These are phyloP conservation scores for Mus pahari DNA, from an alignment of 2,113 vertebrate species.

Conservation along the genomic window DNA sequence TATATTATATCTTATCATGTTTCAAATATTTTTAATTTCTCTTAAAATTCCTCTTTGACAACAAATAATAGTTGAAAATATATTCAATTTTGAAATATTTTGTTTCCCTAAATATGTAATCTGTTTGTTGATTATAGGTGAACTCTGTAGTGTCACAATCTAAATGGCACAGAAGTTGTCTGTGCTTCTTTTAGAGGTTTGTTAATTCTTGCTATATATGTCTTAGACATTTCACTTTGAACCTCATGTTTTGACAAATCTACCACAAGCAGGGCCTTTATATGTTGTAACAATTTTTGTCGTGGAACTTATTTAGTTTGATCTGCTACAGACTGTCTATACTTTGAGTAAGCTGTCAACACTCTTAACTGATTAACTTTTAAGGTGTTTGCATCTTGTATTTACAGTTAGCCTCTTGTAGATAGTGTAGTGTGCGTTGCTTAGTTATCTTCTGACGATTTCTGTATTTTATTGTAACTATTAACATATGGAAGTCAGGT, in stretches of 20 bases:
- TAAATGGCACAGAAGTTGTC: background rate
- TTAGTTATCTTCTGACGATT: background rate
- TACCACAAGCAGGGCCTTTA: background rate
- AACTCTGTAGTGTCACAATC: background rate
- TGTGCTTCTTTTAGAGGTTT: background rate
- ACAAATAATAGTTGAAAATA: background rate
- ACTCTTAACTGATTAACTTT: background rate
- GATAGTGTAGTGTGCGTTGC: background rate
- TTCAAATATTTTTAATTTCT: background rate
- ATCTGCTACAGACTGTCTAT: background rate
- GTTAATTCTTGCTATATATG: background rate
- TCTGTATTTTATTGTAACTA: background rate
- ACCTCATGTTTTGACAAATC: background rate
- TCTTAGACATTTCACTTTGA: background rate
- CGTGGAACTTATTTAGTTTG: background rate
- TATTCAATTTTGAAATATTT: background rate
- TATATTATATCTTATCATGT: background rate
- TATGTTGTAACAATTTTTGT: background rate
- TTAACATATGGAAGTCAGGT: background rate
- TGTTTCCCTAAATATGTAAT: background rate
- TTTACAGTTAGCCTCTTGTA: background rate
- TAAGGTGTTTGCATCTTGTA: background rate
- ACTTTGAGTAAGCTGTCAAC: background rate
- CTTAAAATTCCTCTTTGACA: background rate
- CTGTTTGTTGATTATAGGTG: background rate